Evolutionary conservation across 2,797 vertebrate genomes (phyloP).

Genomic region (Helicolenus hilgendorfi): DNA sequence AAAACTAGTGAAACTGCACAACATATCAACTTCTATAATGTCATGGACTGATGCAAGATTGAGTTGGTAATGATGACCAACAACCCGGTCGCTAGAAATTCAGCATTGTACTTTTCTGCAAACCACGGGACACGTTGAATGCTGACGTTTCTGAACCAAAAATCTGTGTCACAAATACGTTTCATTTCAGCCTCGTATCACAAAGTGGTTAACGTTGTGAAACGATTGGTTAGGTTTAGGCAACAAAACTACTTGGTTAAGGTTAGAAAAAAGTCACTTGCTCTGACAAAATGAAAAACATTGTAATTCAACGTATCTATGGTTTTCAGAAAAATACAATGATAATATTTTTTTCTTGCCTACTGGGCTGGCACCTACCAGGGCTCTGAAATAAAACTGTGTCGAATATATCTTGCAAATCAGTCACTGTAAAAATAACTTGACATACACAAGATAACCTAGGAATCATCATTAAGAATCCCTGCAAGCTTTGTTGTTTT

Average conservation of each 20-base stretch:
- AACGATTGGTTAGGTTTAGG: not conserved
- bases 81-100: not conserved
- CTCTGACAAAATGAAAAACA: not conserved
- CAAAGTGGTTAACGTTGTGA: not conserved
- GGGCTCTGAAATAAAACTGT: not conserved
- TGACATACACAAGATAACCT: not conserved
- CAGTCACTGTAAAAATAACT: not conserved
- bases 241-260: not conserved
- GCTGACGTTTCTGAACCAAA: not conserved
- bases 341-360: not conserved
- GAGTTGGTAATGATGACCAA: not conserved
- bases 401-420: not conserved
- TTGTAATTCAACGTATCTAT: not conserved
- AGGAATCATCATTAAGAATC: slow-evolving; percentile 13
- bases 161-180: not conserved
- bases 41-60: not conserved
- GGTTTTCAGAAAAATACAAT: not conserved
- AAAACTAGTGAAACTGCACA: not conserved
- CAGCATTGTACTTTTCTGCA: not conserved
- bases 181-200: not conserved
- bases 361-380: not conserved
- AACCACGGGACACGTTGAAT: not conserved
- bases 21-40: not conserved
- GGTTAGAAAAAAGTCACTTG: not conserved
- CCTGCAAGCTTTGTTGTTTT: slow-evolving; percentile 13